Base-by-base conservation (phyloP, 2,888 invertebrate species). In the Cryptus viduatorius region DNA sequence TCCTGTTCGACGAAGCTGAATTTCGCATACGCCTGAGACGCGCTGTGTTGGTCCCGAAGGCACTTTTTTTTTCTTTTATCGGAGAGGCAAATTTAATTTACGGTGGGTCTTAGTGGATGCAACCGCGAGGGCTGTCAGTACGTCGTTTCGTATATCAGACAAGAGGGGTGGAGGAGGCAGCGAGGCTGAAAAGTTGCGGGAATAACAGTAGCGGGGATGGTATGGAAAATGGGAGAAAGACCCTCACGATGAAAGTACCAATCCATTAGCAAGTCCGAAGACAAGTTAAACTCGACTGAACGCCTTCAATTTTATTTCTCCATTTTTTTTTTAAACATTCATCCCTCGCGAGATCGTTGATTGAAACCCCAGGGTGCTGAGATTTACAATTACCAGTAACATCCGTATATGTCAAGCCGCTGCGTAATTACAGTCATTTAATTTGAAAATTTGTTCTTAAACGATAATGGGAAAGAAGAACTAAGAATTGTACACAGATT, bases 41-140 rank as follows among this genome's bases (percentile, higher is more conserved):
- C 77, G 53, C 53, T 61, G 68, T 61, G 64, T 29, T 68, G 56
- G 37, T 29, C 61, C 31, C 31, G n/a, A n/a, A 31, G 61, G 61
- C 31, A 29, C 29, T 48, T 73, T 59, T 24, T 68, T 14, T 42
- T 42, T 67, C 50, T 24, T 61, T 61, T 46, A 68, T 77, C 80
- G 53, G 44, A 31, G 44, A 31, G 80, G 84, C 72, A 80, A 80
- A 84, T 80, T 77, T 80, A 77, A 84, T 80, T 84, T 84, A 44
- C 42, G 46, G 12, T 19, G 44, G 72, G 61, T 75, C 48, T 64
- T 29, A 67, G 65, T 83, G 14, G 46, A 29, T 77, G 67, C 53
- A 44, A 80, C 37, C 71, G 19, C 48, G 44, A 14, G 37, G n/a
- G 7, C 64, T 75, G 73, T 64, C 46, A 42, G 24, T 29, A 50